A percentile compares a stretch with the other conserved stretches of the same genome.
phyloP scores from a whole-genome alignment of 2,888 invertebrate species.

The Labia minor region DNA sequence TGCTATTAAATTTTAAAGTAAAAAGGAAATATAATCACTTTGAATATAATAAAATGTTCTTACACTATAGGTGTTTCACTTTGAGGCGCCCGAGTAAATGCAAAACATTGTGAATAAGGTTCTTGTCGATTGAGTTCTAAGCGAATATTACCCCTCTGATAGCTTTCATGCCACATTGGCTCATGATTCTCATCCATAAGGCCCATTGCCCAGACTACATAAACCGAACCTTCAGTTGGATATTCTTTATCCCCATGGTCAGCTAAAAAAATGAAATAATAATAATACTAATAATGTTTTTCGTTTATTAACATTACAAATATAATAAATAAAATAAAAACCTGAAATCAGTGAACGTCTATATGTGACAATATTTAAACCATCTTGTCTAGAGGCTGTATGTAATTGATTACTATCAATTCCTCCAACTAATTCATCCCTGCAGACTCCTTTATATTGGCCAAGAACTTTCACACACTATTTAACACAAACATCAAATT shows the following conservation, averaged over 20 bases:
- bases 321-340: constrained; percentile 34
- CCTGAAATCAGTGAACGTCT: constrained; percentile 63
- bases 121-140: constrained; percentile 56
- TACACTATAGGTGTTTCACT: constrained; percentile 29
- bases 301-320: not conserved
- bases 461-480: constrained; percentile 79
- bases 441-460: constrained; percentile 75
- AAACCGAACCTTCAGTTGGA: constrained; percentile 47
- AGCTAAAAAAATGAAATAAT: constrained; percentile 48
- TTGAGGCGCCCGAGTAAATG: constrained; percentile 48
- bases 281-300: not conserved
- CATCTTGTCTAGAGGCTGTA: constrained; percentile 57
- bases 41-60: too few species aligned
- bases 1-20: too few species aligned
- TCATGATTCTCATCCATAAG: constrained; percentile 62
- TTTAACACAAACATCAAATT: constrained; percentile 29
- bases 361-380: constrained; percentile 68
- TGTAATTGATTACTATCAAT: constrained; percentile 71
- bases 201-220: constrained; percentile 76
- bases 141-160: constrained; percentile 57
- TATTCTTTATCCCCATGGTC: constrained; percentile 68
- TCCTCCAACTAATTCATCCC: constrained; percentile 70
- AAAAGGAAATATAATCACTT: too few species aligned
- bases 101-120: constrained; percentile 58
- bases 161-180: constrained; percentile 72